Evolutionary conservation across 2,888 invertebrate genomes (phyloP).

Genomic region (Pseudeuparius sepicola): DNA sequence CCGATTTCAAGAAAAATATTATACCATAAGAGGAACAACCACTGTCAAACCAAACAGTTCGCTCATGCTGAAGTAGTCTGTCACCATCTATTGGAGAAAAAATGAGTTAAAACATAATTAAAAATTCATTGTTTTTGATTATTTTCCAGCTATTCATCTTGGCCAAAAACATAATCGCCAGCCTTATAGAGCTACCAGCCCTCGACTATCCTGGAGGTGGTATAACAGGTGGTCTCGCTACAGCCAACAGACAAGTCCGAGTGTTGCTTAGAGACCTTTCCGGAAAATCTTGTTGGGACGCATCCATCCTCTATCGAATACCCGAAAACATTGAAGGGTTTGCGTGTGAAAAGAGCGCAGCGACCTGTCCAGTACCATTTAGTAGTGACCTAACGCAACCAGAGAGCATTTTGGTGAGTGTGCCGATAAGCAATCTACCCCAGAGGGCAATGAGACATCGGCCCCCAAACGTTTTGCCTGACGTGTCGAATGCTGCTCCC

Average conservation of each 20-base stretch:
- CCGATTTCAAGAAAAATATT: too few relatives aligned
- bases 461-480: conserved; percentile 67
- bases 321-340: conserved; percentile 39
- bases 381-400: conserved; percentile 28
- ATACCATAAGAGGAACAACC: too few relatives aligned
- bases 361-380: conserved; percentile 7
- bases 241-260: conserved; percentile 68
- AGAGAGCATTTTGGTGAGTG: conserved; percentile 33
- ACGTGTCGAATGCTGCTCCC: conserved; percentile 69
- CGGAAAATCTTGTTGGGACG: conserved; percentile 95
- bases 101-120: too few relatives aligned
- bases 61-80: too few relatives aligned
- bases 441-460: conserved; percentile 61
- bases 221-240: conserved; percentile 64
- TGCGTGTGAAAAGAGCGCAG: conserved; percentile 8
- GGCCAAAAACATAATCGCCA: conserved; percentile 72
- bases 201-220: conserved; percentile 71
- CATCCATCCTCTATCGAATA: conserved; percentile 77
- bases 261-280: conserved; percentile 81
- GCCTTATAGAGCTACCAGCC: conserved; percentile 81
- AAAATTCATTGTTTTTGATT: too few relatives aligned
- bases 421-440: conserved; percentile 38
- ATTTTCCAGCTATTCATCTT: conserved; percentile 70
- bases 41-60: too few relatives aligned
- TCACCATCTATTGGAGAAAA: too few relatives aligned